phyloP scores from a whole-genome alignment of 2,888 invertebrate genomes.

The Agrotis clavis region DNA sequence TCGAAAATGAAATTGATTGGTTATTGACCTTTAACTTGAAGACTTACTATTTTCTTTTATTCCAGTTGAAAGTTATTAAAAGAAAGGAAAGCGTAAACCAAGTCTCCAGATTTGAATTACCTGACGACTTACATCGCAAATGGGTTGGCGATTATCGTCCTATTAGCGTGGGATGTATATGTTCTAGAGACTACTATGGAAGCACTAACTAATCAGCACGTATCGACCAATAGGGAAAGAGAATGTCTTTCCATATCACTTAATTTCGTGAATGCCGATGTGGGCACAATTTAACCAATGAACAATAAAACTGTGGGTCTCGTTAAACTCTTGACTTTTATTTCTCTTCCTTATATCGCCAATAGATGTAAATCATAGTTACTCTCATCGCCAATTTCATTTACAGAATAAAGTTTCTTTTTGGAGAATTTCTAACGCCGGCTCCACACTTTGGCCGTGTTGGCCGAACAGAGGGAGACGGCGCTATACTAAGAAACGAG shows the following conservation, averaged over 20 bases:
- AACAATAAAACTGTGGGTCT: conserved; percentile 41
- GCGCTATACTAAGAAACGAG: too few relatives aligned
- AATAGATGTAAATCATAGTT: not conserved
- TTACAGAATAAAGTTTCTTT: too few relatives aligned
- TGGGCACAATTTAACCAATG: conserved; percentile 17
- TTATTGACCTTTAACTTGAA: not conserved
- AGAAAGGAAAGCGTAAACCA: conserved; percentile 56
- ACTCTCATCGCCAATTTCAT: too few relatives aligned
- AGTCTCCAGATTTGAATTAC: conserved; percentile 65
- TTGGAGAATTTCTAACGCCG: too few relatives aligned
- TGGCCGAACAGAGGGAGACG: too few relatives aligned
- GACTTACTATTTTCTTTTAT: conserved; percentile 42
- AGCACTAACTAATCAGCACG: conserved; percentile 29
- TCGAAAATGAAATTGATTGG: not conserved
- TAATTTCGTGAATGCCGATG: conserved; percentile 28
- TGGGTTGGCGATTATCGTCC: conserved; percentile 76
- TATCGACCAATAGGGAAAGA: conserved; percentile 22
- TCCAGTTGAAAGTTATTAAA: conserved; percentile 81
- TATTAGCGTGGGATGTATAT: conserved; percentile 81
- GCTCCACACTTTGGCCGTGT: too few relatives aligned
- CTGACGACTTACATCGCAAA: conserved; percentile 70
- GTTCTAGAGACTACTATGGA: conserved; percentile 71
- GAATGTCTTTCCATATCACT: conserved; percentile 51
- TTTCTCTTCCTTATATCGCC: not conserved
- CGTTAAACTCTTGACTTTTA: conserved; percentile 29